Base-by-base conservation (phyloP, 2,888 invertebrate genomes). In the Aleiodes alternator region DNA sequence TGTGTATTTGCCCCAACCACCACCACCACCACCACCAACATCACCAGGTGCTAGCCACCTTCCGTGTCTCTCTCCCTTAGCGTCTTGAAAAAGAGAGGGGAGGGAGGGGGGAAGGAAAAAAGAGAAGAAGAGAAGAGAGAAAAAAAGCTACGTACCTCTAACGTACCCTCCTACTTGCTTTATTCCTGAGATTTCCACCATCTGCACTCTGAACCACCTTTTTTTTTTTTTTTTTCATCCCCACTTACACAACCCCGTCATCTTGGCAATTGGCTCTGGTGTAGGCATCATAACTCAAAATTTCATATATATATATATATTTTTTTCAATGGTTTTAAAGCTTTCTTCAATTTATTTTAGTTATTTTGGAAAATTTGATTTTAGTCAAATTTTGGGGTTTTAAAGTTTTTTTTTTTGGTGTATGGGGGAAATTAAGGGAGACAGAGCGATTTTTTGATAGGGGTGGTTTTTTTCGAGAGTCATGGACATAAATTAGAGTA, bases 1-100 rank as follows among this genome's bases (percentile, higher is more conserved):
- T 43, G 64, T 43, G 64, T 23, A 23, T 38, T 38, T 85, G 82
- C 78, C 76, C 80, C 82, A 79, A 81, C 81, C 82, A 80, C 78
- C 79, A 23, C 23, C 23, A 23, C 23, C 23, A 81, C 81, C 82
- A 80, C 78, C 79, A 76, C 74, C 78, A 77, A 43, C 48, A 64
- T 83, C 82, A 84, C 87, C 87, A 87, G 87, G 87, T 87, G 87
- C 85, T 87, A 80, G 81, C 85, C 86, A 85, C 86, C 84, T 85
- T 86, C 85, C 84, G 80, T 83, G 80, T 80, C 81, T 83, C 64
- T 72, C 75, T 66, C 75, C 77, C 76, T 23, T 75, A 72, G 74
- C 72, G 64, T 78, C 69, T 77, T 77, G 50, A 57, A 57, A 38
- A 55, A 73, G 64, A 5, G 12, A 3, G 3, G 53, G 12, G 69